Evolutionary conservation across 1,140 invertebrate species (phyloP).

Genomic region (Gerris buenoi): DNA sequence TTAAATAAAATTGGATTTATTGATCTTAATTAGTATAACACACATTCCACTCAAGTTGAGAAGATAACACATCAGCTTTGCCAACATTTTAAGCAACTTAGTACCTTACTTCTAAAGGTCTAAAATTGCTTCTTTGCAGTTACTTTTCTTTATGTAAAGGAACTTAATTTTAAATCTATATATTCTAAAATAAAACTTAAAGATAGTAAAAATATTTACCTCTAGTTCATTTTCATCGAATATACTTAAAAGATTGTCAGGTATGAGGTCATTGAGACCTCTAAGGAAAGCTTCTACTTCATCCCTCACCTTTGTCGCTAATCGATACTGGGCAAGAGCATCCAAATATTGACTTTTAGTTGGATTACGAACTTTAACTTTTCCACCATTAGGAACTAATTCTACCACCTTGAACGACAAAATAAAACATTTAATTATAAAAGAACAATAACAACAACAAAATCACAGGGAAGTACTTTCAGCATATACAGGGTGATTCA

Average conservation of each 20-base stretch:
- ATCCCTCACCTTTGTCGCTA: conserved; percentile 61
- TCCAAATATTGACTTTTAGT: conserved; percentile 76
- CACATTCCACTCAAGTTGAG: no score
- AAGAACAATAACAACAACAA: no score
- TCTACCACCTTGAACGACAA: conserved; percentile 50
- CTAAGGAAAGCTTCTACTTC: conserved; percentile 79
- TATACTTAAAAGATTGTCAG: conserved; percentile 80
- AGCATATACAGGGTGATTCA: no score
- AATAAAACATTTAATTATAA: no score
- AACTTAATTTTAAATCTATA: neutral
- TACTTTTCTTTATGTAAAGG: neutral
- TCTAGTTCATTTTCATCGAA: conserved; percentile 94
- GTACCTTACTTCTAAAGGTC: neutral
- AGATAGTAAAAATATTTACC: conserved; percentile 35
- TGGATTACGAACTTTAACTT: conserved; percentile 51
- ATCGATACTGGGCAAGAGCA: conserved; percentile 71
- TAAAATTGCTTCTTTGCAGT: no score
- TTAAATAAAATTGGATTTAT: no score
- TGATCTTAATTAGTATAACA: no score
- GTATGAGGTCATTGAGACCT: conserved; percentile 78
- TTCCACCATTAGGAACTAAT: conserved; percentile 55
- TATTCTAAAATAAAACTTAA: neutral
- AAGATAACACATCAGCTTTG: no score
- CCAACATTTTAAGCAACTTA: neutral
- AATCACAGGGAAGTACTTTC: no score